Evolutionary conservation across 2,113 vertebrate species (phyloP).

Genomic region (Notothenia rossii): DNA sequence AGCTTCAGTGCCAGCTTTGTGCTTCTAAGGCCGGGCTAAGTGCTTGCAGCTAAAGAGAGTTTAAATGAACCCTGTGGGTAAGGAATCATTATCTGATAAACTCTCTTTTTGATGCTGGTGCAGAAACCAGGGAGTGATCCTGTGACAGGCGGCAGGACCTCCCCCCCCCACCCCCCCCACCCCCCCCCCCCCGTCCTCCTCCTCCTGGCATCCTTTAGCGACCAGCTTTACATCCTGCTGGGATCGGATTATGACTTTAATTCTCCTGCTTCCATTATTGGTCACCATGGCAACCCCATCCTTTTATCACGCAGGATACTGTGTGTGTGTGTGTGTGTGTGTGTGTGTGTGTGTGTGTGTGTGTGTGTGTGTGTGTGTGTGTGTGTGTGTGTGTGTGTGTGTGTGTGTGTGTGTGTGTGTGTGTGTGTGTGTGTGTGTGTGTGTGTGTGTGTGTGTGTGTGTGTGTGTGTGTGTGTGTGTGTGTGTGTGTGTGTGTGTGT

Average conservation of each 20-base stretch:
- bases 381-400: too few species aligned
- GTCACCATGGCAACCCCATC: constrained; percentile 68
- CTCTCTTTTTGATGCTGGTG: neutral
- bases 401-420: too few species aligned
- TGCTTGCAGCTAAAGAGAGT: constrained; percentile 2
- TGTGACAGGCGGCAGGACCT: constrained; percentile 15
- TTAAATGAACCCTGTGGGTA: constrained; percentile 4
- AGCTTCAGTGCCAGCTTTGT: neutral
- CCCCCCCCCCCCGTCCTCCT: neutral
- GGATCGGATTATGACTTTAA: constrained; percentile 73
- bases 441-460: too few species aligned
- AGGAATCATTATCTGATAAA: constrained; percentile 22
- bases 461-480: too few species aligned
- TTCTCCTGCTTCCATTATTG: constrained; percentile 32
- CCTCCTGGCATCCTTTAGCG: constrained; percentile 22
- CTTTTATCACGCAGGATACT: constrained; percentile 13
- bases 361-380: too few species aligned
- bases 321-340: too few species aligned
- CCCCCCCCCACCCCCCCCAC: too few species aligned
- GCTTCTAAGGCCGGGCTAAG: neutral
- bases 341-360: too few species aligned
- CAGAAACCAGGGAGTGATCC: neutral
- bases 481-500: neutral
- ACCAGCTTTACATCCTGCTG: constrained; percentile 51
- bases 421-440: too few species aligned